Evolutionary conservation across 1,140 invertebrate genomes (phyloP).

Genomic region (Calephelis virginiensis): DNA sequence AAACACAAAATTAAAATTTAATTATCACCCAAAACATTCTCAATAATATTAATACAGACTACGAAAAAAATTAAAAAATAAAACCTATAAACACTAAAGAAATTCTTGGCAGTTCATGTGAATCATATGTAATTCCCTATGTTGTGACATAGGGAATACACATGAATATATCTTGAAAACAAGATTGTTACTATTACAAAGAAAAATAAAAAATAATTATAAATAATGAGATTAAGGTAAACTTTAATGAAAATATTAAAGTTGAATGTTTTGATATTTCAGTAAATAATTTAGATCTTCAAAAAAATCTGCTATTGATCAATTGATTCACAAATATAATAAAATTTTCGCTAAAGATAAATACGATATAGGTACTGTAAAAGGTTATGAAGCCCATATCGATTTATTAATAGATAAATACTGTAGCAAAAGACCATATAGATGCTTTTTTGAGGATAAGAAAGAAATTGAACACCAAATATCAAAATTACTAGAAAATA

Average conservation of each 20-base stretch:
- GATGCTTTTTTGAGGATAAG: conserved; percentile 41
- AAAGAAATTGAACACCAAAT: neutral
- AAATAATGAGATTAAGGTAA: conserved; percentile 31
- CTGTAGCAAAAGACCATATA: conserved; percentile 44
- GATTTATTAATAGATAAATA: conserved; percentile 44
- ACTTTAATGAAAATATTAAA: conserved; percentile 46
- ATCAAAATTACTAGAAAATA: too few relatives aligned
- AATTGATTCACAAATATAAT: conserved; percentile 41
- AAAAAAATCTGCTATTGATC: conserved; percentile 38
- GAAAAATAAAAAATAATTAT: conserved; percentile 14
- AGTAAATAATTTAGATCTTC: conserved; percentile 39
- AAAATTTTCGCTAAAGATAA: conserved; percentile 46
- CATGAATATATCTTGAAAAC: too few relatives aligned
- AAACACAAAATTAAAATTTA: conserved; percentile 26
- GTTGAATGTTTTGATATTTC: conserved; percentile 35
- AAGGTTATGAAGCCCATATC: conserved; percentile 45
- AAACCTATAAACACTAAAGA: too few relatives aligned
- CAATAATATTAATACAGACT: too few relatives aligned
- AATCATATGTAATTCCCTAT: too few relatives aligned
- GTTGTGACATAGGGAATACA: too few relatives aligned
- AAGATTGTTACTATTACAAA: too few relatives aligned
- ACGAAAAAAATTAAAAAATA: conserved; percentile 22
- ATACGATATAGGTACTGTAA: conserved; percentile 30
- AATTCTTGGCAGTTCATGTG: too few relatives aligned
- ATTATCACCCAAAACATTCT: too few relatives aligned